Percentiles rank a stretch among this genome's conserved stretches.
Evolutionary conservation across 2,113 vertebrate species (phyloP).

Genomic region (Thalassarche chlororhynchos): DNA sequence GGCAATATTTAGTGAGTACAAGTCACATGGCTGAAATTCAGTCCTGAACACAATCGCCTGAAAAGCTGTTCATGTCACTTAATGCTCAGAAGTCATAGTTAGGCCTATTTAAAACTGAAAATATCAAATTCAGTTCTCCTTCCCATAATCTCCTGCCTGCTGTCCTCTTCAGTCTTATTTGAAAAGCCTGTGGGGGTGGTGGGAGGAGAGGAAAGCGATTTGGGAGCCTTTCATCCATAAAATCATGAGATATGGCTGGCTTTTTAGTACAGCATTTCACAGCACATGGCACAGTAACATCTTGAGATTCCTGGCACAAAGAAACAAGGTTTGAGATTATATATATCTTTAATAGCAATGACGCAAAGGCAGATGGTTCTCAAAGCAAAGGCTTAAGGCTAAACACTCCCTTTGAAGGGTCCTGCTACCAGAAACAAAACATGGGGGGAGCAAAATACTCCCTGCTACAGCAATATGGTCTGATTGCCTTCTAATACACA

Average conservation of each 20-base stretch:
- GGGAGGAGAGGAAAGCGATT: slow-evolving; percentile 65
- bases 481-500: not conserved
- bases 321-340: slow-evolving; percentile 59
- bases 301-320: slow-evolving; percentile 75
- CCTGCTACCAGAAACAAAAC: slow-evolving; percentile 39
- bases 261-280: slow-evolving; percentile 75
- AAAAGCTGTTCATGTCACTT: not conserved
- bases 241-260: slow-evolving; percentile 65
- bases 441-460: not conserved
- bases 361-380: slow-evolving; percentile 68
- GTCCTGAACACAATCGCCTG: not conserved
- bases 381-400: slow-evolving; percentile 60
- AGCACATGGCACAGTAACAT: slow-evolving; percentile 78
- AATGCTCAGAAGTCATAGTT: not conserved
- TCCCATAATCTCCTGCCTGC: slow-evolving; percentile 66
- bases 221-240: slow-evolving; percentile 72
- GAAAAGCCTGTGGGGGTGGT: slow-evolving; percentile 66
- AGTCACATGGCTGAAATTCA: not conserved
- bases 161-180: slow-evolving; percentile 69
- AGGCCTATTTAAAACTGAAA: slow-evolving; percentile 45
- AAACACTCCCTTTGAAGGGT: slow-evolving; percentile 51
- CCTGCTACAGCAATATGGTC: not conserved
- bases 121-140: slow-evolving; percentile 49
- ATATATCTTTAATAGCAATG: slow-evolving; percentile 69
- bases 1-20: not conserved